Evolutionary conservation across 2,797 vertebrate species (phyloP), one percentile per base, ranked within the genome.

Genomic region (Hozukius guyotensis): DNA sequence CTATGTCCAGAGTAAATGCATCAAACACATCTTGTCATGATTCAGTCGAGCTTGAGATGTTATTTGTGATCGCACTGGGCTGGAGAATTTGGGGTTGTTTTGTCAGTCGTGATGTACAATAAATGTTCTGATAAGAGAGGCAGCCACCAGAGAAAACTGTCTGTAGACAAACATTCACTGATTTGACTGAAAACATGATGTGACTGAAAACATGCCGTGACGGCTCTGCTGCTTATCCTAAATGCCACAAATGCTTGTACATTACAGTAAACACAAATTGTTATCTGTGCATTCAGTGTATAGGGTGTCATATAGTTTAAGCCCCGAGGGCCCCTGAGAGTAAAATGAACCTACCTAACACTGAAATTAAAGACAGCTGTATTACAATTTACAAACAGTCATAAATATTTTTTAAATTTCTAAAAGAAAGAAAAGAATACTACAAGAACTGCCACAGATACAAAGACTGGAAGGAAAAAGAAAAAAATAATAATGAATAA

Each of bases 21-120:
- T 87, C 74, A 73, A 77, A 86, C 34, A 60, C 76, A 79, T 76
- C n/a, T 76, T 78, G 88, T 83, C 34, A 85, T 64, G 32, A 80
- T 78, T 75, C 29, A 62, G 69, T 81, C 68, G 69, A 77, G 65
- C 53, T 55, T 34, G 65, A 77, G 84, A 84, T 85, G 36, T 71
- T 78, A 59, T 78, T 57, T 75, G 56, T 27, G 65, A 88, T 82
- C 79, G 53, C 38, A 34, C 57, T 25, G 53, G 52, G 67, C 31
- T 79, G 46, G 22, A 80, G 56, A 73, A 75, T 83, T 61, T 34
- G 46, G 2, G 46, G 60, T 29, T 67, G 72, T 76, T 84, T 78
- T 69, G 38, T 72, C 61, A 56, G 49, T 65, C 55, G 62, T 64
- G 69, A 75, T 79, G 57, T 32, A 42, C 61, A 79, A 62, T 57